Percentiles rank a stretch among this genome's conserved stretches.
These are phyloP conservation scores for Puffinus mauretanicus DNA, from an alignment of 2,113 vertebrate genomes.

Conservation along the genomic window DNA sequence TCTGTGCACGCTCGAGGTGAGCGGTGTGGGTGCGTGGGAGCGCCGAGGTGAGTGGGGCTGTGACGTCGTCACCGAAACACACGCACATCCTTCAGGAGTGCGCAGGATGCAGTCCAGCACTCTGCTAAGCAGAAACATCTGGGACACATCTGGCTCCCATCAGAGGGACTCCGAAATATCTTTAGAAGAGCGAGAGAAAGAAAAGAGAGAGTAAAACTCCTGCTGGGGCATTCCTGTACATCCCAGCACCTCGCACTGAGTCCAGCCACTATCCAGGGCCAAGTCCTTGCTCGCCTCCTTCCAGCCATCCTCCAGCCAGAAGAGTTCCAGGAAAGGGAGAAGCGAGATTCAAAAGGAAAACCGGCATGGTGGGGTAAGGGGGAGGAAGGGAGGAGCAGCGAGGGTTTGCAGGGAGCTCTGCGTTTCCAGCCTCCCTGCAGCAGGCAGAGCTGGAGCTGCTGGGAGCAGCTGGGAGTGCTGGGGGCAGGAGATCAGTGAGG, in stretches of 20 bases:
- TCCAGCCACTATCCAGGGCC: neutral
- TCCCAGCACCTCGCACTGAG: neutral
- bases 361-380: accelerated
- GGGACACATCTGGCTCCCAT: slow-evolving; percentile 46
- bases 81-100: neutral
- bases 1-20: neutral
- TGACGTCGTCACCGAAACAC: neutral
- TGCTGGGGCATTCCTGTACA: neutral
- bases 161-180: neutral
- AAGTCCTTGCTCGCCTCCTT: neutral
- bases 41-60: accelerated
- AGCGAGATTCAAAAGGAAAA: neutral
- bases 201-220: neutral
- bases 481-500: neutral
- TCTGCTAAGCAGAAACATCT: slow-evolving; percentile 27
- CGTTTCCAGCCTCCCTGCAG: neutral
- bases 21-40: accelerated
- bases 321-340: neutral
- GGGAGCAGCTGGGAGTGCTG: neutral
- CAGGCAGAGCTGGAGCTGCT: neutral
- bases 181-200: neutral
- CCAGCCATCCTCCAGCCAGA: neutral
- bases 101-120: neutral
- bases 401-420: neutral
- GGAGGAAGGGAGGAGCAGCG: neutral